Base-by-base conservation (phyloP, 2,888 invertebrate species). In the Pseudococcus jackbeardsleyi region DNA sequence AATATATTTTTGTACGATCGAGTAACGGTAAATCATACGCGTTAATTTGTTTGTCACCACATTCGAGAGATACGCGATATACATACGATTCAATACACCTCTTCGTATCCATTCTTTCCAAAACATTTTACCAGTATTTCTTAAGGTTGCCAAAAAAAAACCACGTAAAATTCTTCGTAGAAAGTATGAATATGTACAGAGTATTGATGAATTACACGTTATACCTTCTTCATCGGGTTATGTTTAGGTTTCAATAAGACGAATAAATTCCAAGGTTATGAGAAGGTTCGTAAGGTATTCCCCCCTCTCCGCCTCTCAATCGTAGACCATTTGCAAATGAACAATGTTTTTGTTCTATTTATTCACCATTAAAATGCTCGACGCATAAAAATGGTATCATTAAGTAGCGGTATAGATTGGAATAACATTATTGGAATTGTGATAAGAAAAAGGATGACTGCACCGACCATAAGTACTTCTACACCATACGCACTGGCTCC, bases 361-460 rank as follows among this genome's bases (percentile, higher is more conserved):
- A 33, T 33, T 54, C 26, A 19, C 33, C 33, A 84, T 84, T 84
- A 84, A 54, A 84, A 84, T 84, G 84, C 84, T 84, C 54, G 54
- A 33, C 26, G 50, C 84, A 54, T 50, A 54, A 84, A 84, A 54
- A 26, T 12, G 19, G 48, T 54, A 84, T 54, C 84, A 84, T 46
- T 54, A 54, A 26, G 26, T 50, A 50, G 22, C 33, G 22, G 17
- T 64, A 64, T 11, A 85, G 85, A 85, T 85, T 64, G 64, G 59
- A 85, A 85, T 59, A 59, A 64, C 85, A 64, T 85, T 85, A 85
- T 64, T 85, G 85, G 85, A 85, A 85, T 85, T 85, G 64, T 85
- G 85, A 85, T 85, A 59, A 85, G 42, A 48, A 86, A 64, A 86
- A 72, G 22, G 68, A 77, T 15, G 17, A 22, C 64, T 85, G 42